These are phyloP conservation scores for Nothobranchius furzeri DNA, from an alignment of 2,113 vertebrate genomes.

Conservation along the genomic window DNA sequence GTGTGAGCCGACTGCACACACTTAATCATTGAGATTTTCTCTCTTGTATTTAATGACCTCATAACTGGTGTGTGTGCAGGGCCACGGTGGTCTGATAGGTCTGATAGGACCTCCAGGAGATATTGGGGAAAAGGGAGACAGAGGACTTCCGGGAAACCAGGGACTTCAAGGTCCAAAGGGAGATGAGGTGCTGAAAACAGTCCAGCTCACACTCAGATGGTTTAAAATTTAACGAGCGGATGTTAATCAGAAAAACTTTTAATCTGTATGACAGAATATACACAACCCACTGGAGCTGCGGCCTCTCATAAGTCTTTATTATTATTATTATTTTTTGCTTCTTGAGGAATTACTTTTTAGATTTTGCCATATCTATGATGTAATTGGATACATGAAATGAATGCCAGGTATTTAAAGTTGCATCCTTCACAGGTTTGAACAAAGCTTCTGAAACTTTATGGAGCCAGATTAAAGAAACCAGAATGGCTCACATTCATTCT, in stretches of 20 bases:
- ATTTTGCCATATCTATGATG: too few relatives aligned
- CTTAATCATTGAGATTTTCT: neutral
- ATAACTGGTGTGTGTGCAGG: conserved; percentile 74
- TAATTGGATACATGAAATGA: too few relatives aligned
- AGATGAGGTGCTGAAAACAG: conserved; percentile 83
- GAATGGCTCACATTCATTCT: neutral
- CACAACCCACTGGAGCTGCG: neutral
- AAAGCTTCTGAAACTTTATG: too few relatives aligned
- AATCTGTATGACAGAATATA: neutral
- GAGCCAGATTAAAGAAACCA: neutral
- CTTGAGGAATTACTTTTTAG: too few relatives aligned
- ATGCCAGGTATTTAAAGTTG: too few relatives aligned
- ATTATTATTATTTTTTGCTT: neutral
- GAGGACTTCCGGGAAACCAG: conserved; percentile 92
- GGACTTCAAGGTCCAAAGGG: conserved; percentile 90
- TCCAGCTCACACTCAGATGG: neutral
- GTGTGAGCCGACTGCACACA: conserved; percentile 60
- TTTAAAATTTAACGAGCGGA: too few relatives aligned
- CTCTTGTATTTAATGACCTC: conserved; percentile 4
- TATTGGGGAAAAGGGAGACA: conserved; percentile 94
- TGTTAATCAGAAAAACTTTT: neutral
- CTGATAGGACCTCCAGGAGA: conserved; percentile 95
- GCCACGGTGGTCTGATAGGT: conserved; percentile 95
- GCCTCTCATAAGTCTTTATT: neutral
- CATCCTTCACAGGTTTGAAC: too few relatives aligned